Evolutionary conservation across 53 echinoderm and acorn worm species (phyloP), one percentile per base, ranked within the genome.

Genomic region (Luidia sarsii): DNA sequence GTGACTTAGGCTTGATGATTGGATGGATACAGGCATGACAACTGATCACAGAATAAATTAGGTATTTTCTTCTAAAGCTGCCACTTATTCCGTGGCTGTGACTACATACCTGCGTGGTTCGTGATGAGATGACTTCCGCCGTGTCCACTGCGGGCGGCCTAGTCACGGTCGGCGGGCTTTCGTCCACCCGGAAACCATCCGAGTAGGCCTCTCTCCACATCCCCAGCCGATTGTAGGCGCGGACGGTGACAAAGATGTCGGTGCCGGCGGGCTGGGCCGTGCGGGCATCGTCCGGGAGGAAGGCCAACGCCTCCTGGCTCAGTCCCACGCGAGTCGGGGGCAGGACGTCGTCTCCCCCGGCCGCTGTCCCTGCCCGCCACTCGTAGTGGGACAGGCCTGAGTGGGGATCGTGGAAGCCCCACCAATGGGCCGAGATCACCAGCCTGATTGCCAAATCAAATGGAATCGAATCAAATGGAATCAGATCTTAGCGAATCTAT

Each of bases 361-460:
- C 64, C 64, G 82, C 33, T 2, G 87, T 87, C 13, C 87, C 82
- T 14, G 87, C 87, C 15, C 73, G 51, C 87, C 87, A 87, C 63
- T 87, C 70, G 37, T 71, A 87, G 62, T 87, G 43, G 1, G 65
- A 71, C 8, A 82, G 51, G 19, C 65, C 45, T 21, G 87, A 87
- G 24, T 87, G 87, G 34, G 82, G 65, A 37, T 87, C 87, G 49
- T 87, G 70, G 65, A 82, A 87, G 18, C 82, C 87, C 80, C 80
- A 87, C 87, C 87, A 87, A 29, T 87, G 87, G 4, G 87, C 87
- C 0, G 36, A 57, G n/a, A 87, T 39, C 38, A 11, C 21, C 39
- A 37, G 13, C 37, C 87, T 87, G 38, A 10, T 41, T 7, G 11
- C 41, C 6, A 11, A 41, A 41, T 6, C 6, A 41, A 41, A 41